Conservation (phyloP, 2,888 invertebrate genomes). For the Amiota communis region DNA sequence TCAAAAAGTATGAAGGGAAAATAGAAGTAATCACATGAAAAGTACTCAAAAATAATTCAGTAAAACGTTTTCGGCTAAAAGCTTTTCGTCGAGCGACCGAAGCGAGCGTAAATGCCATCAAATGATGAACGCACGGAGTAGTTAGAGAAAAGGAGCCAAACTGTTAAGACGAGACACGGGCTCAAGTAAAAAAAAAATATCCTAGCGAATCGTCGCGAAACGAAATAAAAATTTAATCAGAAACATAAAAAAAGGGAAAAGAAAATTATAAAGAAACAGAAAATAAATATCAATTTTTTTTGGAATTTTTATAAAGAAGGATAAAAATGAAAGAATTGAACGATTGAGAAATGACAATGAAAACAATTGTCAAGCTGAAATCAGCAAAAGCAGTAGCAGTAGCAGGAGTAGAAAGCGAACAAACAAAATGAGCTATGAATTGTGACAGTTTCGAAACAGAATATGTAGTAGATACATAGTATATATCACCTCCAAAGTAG, state of each 20-base stretch:
- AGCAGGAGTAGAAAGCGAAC: constrained; percentile 37
- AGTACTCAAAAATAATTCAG: background rate
- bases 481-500: constrained; percentile 45
- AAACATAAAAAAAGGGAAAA: constrained; percentile 31
- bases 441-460: constrained; percentile 38
- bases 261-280: background rate
- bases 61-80: constrained; percentile 55
- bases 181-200: constrained; percentile 38
- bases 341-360: constrained; percentile 8
- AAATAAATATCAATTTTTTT: background rate
- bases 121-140: constrained; percentile 53
- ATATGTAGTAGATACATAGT: constrained; percentile 51
- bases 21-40: background rate
- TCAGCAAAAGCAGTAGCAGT: constrained; percentile 28
- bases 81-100: constrained; percentile 52
- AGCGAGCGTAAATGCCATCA: constrained; percentile 38
- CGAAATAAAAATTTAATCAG: constrained; percentile 25
- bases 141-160: constrained; percentile 70
- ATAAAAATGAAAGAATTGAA: background rate
- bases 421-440: constrained; percentile 13
- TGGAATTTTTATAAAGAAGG: background rate
- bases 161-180: constrained; percentile 59
- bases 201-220: constrained; percentile 45
- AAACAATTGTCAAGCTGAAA: constrained; percentile 1
- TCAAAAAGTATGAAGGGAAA: background rate